These are phyloP conservation scores for Cyanoramphus novaezelandiae DNA, from an alignment of 2,113 vertebrate species.

Conservation along the genomic window DNA sequence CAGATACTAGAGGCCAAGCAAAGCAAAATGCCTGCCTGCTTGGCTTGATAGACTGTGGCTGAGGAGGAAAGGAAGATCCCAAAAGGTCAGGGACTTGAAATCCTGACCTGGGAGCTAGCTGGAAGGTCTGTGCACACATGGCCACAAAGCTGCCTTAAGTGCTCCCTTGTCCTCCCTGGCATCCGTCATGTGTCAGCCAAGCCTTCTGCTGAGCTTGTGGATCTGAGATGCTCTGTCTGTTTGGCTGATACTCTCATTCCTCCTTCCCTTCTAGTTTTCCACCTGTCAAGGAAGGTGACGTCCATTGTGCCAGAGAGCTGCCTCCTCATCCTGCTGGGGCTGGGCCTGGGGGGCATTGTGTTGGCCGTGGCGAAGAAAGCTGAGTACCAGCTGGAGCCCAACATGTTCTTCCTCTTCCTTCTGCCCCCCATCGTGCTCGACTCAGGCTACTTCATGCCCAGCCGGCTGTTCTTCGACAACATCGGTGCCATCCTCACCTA, in stretches of 20 bases:
- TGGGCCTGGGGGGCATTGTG: constrained; percentile 92
- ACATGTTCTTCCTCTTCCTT: constrained; percentile 96
- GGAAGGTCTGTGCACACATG: not conserved
- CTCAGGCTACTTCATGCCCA: constrained; percentile 96
- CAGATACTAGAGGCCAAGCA: not conserved
- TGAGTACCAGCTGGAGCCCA: constrained; percentile 92
- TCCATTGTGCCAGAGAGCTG: constrained; percentile 93
- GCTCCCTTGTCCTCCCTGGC: not conserved
- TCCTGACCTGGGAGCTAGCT: not conserved
- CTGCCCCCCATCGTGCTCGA: constrained; percentile 94
- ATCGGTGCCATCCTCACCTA: constrained; percentile 93
- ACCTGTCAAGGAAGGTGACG: constrained; percentile 91
- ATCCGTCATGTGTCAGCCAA: not conserved
- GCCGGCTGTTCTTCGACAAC: constrained; percentile 94
- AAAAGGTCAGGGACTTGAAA: not conserved
- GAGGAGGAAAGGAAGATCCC: not conserved
- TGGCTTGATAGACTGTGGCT: not conserved
- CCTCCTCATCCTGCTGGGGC: constrained; percentile 92
- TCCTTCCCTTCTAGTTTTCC: constrained; percentile 85
- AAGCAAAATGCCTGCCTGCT: not conserved
- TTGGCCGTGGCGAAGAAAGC: constrained; percentile 91
- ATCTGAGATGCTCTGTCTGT: not conserved
- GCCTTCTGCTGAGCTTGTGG: not conserved
- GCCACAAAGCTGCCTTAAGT: not conserved
- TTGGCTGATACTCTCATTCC: not conserved